phyloP scores from a whole-genome alignment of 1,140 invertebrate species.

The Phymorhynchus buccinoides region DNA sequence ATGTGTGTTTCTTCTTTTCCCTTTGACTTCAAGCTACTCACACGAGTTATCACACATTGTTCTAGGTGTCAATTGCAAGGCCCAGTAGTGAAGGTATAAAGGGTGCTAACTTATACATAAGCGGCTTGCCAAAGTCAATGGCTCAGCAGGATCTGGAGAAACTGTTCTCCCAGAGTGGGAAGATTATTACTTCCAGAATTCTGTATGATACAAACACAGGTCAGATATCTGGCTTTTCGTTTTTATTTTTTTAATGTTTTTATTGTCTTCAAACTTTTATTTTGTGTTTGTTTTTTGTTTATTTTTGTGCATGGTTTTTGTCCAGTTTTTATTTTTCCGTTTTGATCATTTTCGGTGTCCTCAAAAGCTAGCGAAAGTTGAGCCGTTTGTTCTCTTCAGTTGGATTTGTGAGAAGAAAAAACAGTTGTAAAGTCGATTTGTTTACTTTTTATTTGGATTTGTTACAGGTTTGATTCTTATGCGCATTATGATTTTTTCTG shows the following conservation, averaged over 20 bases:
- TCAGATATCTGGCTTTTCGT: constrained; percentile 58
- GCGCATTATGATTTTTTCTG: constrained; percentile 25
- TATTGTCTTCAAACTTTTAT: constrained; percentile 35
- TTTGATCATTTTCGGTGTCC: constrained; percentile 28
- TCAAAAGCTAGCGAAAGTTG: constrained; percentile 33
- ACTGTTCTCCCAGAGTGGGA: constrained; percentile 95
- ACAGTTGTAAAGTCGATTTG: too few species aligned
- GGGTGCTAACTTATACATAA: constrained; percentile 99
- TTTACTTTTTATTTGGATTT: constrained; percentile 21
- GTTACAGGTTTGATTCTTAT: constrained; percentile 4
- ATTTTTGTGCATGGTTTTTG: constrained; percentile 36
- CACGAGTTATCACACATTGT: constrained; percentile 57
- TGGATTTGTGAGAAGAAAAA: too few species aligned
- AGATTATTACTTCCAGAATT: constrained; percentile 99
- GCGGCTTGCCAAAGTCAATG: constrained; percentile 98
- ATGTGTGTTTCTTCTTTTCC: constrained; percentile 33
- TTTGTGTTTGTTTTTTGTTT: constrained; percentile 41
- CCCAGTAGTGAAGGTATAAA: constrained; percentile 99
- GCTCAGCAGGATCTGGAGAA: constrained; percentile 96
- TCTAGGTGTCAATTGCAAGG: constrained; percentile 95
- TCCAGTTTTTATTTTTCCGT: constrained; percentile 39
- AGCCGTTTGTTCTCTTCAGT: constrained; percentile 30
- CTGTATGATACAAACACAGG: constrained; percentile 85
- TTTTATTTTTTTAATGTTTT: constrained; percentile 37
- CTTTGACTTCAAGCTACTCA: constrained; percentile 36